Conservation (phyloP, 2,888 invertebrate species). For the Pterostichus niger region DNA sequence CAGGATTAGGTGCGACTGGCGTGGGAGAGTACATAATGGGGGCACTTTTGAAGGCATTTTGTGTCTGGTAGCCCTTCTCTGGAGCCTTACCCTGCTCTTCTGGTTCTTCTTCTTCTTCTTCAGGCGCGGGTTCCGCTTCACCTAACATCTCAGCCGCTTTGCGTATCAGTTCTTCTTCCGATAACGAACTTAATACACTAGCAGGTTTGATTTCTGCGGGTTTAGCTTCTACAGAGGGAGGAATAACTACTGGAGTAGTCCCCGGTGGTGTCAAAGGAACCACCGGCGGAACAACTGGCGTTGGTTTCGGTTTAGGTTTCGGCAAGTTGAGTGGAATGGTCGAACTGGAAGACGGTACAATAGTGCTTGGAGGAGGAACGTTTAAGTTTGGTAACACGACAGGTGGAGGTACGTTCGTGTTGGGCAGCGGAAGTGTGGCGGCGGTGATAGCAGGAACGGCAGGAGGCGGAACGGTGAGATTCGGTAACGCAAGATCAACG, state of each 20-base stretch:
- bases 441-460: constrained; percentile 68
- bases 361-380: constrained; percentile 41
- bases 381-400: constrained; percentile 20
- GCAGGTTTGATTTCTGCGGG: constrained; percentile 70
- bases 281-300: constrained; percentile 65
- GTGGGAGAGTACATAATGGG: constrained; percentile 73
- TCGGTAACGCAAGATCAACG: constrained; percentile 47
- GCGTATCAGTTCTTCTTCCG: constrained; percentile 80
- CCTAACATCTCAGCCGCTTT: constrained; percentile 81
- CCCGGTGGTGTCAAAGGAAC: constrained; percentile 64
- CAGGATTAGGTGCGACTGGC: constrained; percentile 68
- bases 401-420: constrained; percentile 32
- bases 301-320: constrained; percentile 70
- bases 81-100: constrained; percentile 45
- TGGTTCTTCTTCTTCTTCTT: constrained; percentile 58
- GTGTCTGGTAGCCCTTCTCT: constrained; percentile 35
- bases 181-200: constrained; percentile 78
- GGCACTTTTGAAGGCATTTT: constrained; percentile 62
- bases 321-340: constrained; percentile 76
- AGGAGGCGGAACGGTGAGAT: constrained; percentile 59
- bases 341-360: constrained; percentile 50
- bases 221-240: constrained; percentile 57
- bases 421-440: background rate
- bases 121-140: constrained; percentile 72
- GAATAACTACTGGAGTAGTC: constrained; percentile 56